These are phyloP conservation scores for Neoascia interrupta DNA, from an alignment of 2,888 invertebrate genomes.

Conservation along the genomic window DNA sequence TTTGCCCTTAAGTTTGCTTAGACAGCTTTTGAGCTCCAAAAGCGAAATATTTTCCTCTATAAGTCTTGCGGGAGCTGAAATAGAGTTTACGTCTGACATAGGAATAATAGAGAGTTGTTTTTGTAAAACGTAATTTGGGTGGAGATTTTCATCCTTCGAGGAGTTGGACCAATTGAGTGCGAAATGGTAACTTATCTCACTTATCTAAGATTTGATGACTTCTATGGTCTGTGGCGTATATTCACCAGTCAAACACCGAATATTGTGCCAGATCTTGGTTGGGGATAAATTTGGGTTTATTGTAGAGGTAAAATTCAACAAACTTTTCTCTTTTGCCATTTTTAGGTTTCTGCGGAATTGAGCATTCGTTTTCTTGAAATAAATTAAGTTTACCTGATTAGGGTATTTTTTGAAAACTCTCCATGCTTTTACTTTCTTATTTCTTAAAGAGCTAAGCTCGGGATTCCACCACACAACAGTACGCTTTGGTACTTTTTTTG, in stretches of 20 bases:
- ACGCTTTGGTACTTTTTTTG: not conserved
- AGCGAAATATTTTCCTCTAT: not conserved
- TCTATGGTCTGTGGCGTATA: not conserved
- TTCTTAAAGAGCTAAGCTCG: not conserved
- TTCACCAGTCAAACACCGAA: not conserved
- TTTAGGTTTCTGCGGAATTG: slow-evolving; percentile 2
- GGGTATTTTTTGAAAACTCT: not conserved
- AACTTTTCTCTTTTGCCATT: not conserved
- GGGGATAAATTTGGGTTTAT: not conserved
- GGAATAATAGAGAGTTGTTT: not conserved
- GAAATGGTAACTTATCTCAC: not conserved
- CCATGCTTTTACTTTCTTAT: not conserved
- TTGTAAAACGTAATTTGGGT: not conserved
- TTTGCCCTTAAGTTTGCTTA: not conserved
- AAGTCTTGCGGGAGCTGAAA: not conserved
- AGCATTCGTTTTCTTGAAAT: not conserved
- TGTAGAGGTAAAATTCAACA: not conserved
- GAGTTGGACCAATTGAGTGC: not conserved
- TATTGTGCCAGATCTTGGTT: not conserved
- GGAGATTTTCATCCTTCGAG: not conserved
- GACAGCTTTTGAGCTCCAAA: not conserved
- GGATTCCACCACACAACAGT: slow-evolving; percentile 12
- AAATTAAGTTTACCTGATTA: not conserved
- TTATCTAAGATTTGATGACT: not conserved
- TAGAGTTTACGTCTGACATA: not conserved